Evolutionary conservation across 2,888 invertebrate genomes (phyloP).

Genomic region (Oligia latruncula): DNA sequence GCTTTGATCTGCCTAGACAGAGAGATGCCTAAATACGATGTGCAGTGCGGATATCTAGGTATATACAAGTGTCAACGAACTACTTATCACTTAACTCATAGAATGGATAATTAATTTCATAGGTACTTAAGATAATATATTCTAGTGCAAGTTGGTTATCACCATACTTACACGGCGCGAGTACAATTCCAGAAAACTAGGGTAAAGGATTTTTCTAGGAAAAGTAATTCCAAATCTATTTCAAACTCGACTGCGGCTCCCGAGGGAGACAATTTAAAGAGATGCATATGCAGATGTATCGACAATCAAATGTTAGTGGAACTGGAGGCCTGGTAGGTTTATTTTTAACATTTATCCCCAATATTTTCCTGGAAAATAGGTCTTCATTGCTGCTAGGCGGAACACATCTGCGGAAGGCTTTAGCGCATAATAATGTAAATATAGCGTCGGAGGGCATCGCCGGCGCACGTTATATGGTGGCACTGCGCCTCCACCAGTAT

Average conservation of each 20-base stretch:
- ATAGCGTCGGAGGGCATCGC: conserved; percentile 32
- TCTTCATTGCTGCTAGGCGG: not conserved
- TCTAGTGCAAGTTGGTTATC: conserved; percentile 6
- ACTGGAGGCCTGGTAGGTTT: not conserved
- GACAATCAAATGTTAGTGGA: not conserved
- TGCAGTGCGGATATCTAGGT: no score
- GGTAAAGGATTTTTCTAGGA: not conserved
- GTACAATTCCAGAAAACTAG: not conserved
- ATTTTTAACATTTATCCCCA: not conserved
- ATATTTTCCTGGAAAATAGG: conserved; percentile 11
- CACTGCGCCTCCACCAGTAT: conserved; percentile 23
- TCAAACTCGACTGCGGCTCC: not conserved
- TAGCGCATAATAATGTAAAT: conserved; percentile 31
- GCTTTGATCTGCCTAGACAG: not conserved
- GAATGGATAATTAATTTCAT: not conserved
- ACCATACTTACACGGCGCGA: not conserved
- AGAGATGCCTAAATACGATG: not conserved
- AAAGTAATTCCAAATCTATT: not conserved
- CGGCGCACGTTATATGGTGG: conserved; percentile 32
- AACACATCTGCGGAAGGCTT: conserved; percentile 33
- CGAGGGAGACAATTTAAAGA: not conserved
- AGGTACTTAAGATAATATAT: not conserved
- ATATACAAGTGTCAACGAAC: conserved; percentile 17
- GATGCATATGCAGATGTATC: not conserved
- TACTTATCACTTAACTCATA: conserved; percentile 3